These are phyloP conservation scores for Brachyistius frenatus DNA, from an alignment of 2,113 vertebrate species.

Conservation along the genomic window DNA sequence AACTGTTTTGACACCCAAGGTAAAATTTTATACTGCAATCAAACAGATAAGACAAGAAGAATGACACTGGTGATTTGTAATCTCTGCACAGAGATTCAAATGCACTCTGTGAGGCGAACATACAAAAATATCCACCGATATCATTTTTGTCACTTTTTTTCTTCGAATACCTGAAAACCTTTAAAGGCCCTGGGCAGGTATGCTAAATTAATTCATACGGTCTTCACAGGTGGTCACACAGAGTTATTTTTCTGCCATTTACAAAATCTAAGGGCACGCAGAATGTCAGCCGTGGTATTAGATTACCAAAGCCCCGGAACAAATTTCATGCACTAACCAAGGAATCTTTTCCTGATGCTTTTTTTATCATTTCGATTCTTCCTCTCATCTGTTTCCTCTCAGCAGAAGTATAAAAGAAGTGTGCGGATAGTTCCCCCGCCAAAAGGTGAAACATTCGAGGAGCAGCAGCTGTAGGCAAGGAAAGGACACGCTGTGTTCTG, in stretches of 20 bases:
- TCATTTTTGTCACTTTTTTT: constrained; percentile 42
- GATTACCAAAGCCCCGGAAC: constrained; percentile 73
- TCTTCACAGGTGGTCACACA: constrained; percentile 59
- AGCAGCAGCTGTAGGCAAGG: constrained; percentile 22
- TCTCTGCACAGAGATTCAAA: constrained; percentile 41
- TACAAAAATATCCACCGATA: constrained; percentile 28
- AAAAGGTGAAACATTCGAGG: constrained; percentile 43
- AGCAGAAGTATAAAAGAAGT: constrained; percentile 50
- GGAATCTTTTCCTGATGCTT: constrained; percentile 56
- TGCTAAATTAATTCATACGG: constrained; percentile 67
- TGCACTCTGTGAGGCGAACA: constrained; percentile 19
- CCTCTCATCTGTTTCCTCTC: constrained; percentile 64
- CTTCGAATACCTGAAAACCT: constrained; percentile 31
- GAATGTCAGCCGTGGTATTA: constrained; percentile 82
- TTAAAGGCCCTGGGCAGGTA: constrained; percentile 52
- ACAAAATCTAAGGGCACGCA: constrained; percentile 71
- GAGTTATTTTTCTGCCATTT: constrained; percentile 76
- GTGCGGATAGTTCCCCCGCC: constrained; percentile 38
- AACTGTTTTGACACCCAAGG: constrained; percentile 26
- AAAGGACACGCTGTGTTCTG: constrained; percentile 16
- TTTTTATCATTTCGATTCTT: constrained; percentile 51
- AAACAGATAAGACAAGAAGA: constrained; percentile 43
- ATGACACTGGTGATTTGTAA: constrained; percentile 42
- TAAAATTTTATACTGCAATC: constrained; percentile 44
- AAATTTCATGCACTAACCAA: constrained; percentile 76